Evolutionary conservation across 2,113 vertebrate genomes (phyloP).

Genomic region (Cavia aperea): DNA sequence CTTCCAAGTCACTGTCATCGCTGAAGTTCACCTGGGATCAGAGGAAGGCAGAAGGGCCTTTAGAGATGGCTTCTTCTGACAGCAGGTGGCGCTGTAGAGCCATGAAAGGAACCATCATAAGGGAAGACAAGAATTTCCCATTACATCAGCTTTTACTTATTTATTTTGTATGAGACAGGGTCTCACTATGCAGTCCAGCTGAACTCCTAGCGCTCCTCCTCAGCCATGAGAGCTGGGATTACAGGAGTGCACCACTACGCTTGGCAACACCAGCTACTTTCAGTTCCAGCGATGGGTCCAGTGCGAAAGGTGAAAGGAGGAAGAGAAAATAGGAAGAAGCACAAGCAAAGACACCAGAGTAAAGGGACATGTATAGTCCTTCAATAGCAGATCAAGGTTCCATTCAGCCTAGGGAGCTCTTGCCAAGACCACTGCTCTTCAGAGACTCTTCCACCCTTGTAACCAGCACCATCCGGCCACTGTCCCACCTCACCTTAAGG

Average conservation of each 20-base stretch:
- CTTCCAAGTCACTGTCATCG: conserved; percentile 85
- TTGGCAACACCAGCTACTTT: background rate
- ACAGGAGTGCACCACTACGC: background rate
- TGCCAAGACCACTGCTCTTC: background rate
- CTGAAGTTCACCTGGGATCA: conserved; percentile 84
- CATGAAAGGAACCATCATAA: no score
- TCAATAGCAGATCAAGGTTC: background rate
- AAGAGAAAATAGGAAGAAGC: background rate
- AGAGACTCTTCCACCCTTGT: background rate
- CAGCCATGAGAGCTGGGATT: background rate
- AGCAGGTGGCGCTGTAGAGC: conserved; percentile 43
- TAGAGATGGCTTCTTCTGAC: background rate
- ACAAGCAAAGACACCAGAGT: background rate
- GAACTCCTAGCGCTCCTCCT: background rate
- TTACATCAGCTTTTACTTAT: background rate
- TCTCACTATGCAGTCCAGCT: background rate
- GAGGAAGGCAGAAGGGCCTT: background rate
- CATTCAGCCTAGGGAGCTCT: background rate
- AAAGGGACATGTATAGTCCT: background rate
- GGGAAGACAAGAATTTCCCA: background rate
- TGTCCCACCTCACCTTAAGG: conserved; percentile 77
- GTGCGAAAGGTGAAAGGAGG: background rate
- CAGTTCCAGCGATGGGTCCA: background rate
- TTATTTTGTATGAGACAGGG: background rate
- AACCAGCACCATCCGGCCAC: background rate